A percentile compares a stretch with the other conserved stretches of the same genome.
Evolutionary conservation across 2,888 invertebrate species (phyloP).

Genomic region (Pinctada fucata): DNA sequence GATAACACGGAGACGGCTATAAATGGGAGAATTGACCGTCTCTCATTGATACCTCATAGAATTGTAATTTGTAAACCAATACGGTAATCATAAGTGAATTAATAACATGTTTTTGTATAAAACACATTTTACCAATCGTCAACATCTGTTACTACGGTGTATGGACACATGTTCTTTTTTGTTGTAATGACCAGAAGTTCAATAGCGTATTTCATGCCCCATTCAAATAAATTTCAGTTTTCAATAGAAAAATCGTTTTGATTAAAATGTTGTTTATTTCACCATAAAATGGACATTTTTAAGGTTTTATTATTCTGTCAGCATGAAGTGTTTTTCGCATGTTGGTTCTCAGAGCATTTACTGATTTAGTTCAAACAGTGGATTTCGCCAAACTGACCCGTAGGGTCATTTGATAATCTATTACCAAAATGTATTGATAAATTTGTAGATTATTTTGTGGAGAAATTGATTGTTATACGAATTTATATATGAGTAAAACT

Average conservation of each 20-base stretch:
- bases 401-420: too few species aligned
- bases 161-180: constrained; percentile 14
- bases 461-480: too few species aligned
- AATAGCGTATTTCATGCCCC: not conserved
- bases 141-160: constrained; percentile 6
- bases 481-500: too few species aligned
- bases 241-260: not conserved
- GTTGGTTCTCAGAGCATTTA: too few species aligned
- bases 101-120: constrained; percentile 11
- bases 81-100: not conserved
- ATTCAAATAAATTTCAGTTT: not conserved
- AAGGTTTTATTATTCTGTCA: too few species aligned
- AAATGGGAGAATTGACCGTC: not conserved
- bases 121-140: not conserved
- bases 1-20: too few species aligned
- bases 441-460: too few species aligned
- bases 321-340: too few species aligned
- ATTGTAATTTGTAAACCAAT: not conserved
- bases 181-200: not conserved
- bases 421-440: too few species aligned
- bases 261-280: not conserved
- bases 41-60: not conserved
- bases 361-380: too few species aligned
- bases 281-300: not conserved
- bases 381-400: too few species aligned